phyloP scores from a whole-genome alignment of 30 jellyfish, hydroid and myxozoan genomes.

The Rhopilema esculentum region DNA sequence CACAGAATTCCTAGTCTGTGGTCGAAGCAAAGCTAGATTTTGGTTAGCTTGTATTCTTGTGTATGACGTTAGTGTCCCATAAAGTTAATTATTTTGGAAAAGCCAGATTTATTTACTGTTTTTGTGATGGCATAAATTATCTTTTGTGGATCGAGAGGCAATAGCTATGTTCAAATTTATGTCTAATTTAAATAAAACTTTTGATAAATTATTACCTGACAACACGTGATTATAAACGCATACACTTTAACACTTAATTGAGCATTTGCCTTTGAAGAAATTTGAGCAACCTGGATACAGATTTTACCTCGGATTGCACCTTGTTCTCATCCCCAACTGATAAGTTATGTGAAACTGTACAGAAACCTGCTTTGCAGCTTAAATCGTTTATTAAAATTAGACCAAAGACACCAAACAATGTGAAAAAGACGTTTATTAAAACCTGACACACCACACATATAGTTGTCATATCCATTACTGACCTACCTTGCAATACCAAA shows the following conservation, averaged over 20 bases:
- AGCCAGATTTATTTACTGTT: background rate
- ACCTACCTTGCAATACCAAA: background rate
- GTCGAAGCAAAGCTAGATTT: background rate
- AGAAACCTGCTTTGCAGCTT: background rate
- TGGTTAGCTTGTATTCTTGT: background rate
- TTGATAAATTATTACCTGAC: background rate
- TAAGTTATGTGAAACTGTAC: background rate
- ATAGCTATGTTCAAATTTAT: background rate
- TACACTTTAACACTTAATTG: background rate
- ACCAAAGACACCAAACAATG: background rate
- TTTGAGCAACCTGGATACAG: background rate
- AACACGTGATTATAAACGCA: background rate
- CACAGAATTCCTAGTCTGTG: background rate
- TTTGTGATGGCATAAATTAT: background rate
- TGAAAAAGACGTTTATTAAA: background rate
- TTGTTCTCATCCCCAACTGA: background rate
- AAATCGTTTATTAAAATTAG: background rate
- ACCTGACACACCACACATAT: background rate
- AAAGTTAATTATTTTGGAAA: background rate
- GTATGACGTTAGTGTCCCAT: background rate
- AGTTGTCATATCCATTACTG: background rate
- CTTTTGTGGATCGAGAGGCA: background rate
- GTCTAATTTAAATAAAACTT: background rate
- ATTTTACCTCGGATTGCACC: background rate
- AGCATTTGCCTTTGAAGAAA: background rate